Percentiles rank a stretch among this genome's conserved stretches.
Evolutionary conservation across 2,888 invertebrate genomes (phyloP).

Genomic region (Iphiclides podalirius): DNA sequence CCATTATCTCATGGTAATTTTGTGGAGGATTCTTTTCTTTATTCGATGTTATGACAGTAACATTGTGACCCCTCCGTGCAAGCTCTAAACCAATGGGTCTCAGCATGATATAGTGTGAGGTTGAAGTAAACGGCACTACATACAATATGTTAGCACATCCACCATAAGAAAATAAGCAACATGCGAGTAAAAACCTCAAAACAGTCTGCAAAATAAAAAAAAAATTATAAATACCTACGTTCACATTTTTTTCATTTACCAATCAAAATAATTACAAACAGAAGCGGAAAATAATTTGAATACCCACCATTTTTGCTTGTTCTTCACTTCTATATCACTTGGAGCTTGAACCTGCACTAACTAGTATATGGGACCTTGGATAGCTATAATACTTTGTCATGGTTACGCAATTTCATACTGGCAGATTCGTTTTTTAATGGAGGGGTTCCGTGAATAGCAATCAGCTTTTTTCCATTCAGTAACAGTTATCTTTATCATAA

Average conservation of each 20-base stretch:
- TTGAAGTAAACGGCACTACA: constrained; percentile 67
- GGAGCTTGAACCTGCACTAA: neutral
- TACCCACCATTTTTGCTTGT: neutral
- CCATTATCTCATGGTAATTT: constrained; percentile 60
- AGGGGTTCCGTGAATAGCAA: no score
- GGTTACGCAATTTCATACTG: no score
- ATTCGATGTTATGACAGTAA: constrained; percentile 68
- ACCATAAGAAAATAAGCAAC: constrained; percentile 14
- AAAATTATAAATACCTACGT: neutral
- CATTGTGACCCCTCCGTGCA: constrained; percentile 74
- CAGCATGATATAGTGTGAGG: constrained; percentile 69
- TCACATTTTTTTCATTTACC: no score
- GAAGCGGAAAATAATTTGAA: neutral
- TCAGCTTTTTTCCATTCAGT: no score
- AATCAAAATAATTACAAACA: no score
- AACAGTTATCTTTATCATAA: no score
- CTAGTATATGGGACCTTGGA: no score
- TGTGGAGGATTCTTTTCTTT: constrained; percentile 49
- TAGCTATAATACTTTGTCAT: no score
- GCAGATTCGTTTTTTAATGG: no score
- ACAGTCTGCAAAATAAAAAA: constrained; percentile 20
- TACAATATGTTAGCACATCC: constrained; percentile 65
- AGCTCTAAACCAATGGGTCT: constrained; percentile 69
- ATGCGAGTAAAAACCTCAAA: neutral
- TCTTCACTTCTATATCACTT: neutral